Base-by-base conservation (phyloP, 2,113 vertebrate species). In the Toxotes chatareus region DNA sequence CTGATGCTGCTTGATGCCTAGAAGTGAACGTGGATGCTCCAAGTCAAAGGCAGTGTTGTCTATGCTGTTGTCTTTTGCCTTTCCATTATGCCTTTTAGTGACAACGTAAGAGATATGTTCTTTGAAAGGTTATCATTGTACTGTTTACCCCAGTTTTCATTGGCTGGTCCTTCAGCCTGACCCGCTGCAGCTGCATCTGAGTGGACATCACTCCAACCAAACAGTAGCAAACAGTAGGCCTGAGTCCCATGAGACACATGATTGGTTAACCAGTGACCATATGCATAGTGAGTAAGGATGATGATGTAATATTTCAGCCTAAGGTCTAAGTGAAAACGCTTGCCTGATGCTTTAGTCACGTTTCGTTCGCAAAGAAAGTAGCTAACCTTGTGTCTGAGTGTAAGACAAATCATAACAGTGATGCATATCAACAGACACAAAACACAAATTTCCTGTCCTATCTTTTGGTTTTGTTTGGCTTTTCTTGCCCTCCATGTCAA, bases 261-360 rank as follows among this genome's bases (percentile, higher is more conserved):
- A 82, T 81, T 87, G 81, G 88, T 87, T 88, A 55, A 84, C 86
- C 86, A 63, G 70, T 79, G 71, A 80, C 82, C 82, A 63, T 79
- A 83, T 80, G 80, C 59, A 82, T 40, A 76, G 83, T 86, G 86
- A 88, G 75, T 87, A 81, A 86, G 61, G 44, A 4, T 61, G 84
- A 62, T 91, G 80, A 93, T 80, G 86, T 86, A 82, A 88, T 78
- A 76, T 83, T 65, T 82, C 59, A 74, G 73, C 83, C 80, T 59
- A 21, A 79, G 85, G 84, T 86, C 46, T 56, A 61, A 38, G 51
- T 61, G 53, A 80, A 59, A 27, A 77, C 65, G 64, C 57, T 46
- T 11, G 11, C 61, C 44, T 27, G 47, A 59, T 38, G 53, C 13
- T 70, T 84, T 66, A 81, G 69, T 90, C 88, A 89, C 64, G 59